Evolutionary conservation across 2,888 invertebrate genomes (phyloP).

Genomic region (Aphelenchoides bicaudatus): DNA sequence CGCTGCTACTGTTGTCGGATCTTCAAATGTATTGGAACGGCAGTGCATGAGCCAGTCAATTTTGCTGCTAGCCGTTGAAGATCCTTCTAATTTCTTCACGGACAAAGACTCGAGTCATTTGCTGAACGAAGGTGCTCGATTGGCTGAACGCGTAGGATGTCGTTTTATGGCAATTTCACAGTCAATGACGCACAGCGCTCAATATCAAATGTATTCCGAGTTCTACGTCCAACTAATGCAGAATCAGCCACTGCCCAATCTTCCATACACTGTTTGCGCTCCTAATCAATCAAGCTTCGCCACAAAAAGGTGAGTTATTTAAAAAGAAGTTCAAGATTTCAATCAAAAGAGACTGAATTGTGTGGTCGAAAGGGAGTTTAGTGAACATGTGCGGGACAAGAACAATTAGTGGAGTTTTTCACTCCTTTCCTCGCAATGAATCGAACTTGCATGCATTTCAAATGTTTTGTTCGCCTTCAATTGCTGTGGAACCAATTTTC

Average conservation of each 20-base stretch:
- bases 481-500: no score
- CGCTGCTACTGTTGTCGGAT: conserved; percentile 19
- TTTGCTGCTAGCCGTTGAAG: conserved; percentile 38
- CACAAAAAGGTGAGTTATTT: conserved; percentile 16
- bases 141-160: conserved; percentile 40
- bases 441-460: no score
- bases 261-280: conserved; percentile 16
- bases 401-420: no score
- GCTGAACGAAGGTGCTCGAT: conserved; percentile 32
- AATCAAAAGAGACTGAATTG: no score
- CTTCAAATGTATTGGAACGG: conserved; percentile 26
- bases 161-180: conserved; percentile 34
- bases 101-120: conserved; percentile 32
- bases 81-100: conserved; percentile 34
- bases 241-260: conserved; percentile 25
- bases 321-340: no score
- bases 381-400: no score
- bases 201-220: conserved; percentile 27
- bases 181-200: conserved; percentile 21
- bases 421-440: no score
- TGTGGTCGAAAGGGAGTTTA: no score
- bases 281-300: conserved; percentile 13
- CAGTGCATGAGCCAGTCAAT: conserved; percentile 35
- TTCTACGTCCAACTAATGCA: conserved; percentile 28
- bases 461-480: no score